A percentile compares a stretch with the other conserved stretches of the same genome.
These are phyloP conservation scores for Halcyon malimbica DNA, from an alignment of 2,113 vertebrate genomes.

Conservation along the genomic window DNA sequence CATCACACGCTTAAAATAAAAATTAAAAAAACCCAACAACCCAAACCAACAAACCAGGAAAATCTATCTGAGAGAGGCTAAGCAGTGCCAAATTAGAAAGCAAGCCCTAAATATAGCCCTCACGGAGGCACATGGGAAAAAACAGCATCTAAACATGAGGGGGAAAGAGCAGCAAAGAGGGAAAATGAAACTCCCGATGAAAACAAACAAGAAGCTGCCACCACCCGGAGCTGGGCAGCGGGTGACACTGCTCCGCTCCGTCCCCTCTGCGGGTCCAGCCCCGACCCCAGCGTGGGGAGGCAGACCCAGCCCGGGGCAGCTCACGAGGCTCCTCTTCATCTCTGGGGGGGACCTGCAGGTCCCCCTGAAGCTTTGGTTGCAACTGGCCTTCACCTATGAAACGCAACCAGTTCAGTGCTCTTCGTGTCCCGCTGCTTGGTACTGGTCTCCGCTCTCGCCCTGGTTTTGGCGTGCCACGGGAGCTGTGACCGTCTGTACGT, in stretches of 20 bases:
- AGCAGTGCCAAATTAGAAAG: conserved; percentile 44
- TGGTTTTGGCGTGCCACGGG: background rate
- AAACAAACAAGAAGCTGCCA: background rate
- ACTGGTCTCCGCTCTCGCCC: background rate
- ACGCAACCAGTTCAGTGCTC: fast-evolving
- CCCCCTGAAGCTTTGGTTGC: fast-evolving
- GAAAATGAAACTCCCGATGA: background rate
- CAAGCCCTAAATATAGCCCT: conserved; percentile 46
- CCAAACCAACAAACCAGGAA: background rate
- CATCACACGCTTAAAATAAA: conserved; percentile 48
- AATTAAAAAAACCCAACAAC: background rate
- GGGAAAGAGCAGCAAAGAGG: background rate
- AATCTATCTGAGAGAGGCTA: conserved; percentile 19
- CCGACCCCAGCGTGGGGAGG: fast-evolving
- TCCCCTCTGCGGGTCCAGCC: fast-evolving
- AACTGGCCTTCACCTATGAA: background rate
- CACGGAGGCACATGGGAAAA: background rate
- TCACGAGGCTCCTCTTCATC: background rate
- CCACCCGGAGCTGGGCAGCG: fast-evolving
- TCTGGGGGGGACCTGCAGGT: background rate
- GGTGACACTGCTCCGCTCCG: fast-evolving
- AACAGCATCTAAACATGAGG: background rate
- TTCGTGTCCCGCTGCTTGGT: background rate
- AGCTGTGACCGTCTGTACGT: fast-evolving
- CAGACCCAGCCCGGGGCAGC: background rate